These are phyloP conservation scores for Sipha maydis DNA, from an alignment of 2,888 invertebrate species.

Conservation along the genomic window DNA sequence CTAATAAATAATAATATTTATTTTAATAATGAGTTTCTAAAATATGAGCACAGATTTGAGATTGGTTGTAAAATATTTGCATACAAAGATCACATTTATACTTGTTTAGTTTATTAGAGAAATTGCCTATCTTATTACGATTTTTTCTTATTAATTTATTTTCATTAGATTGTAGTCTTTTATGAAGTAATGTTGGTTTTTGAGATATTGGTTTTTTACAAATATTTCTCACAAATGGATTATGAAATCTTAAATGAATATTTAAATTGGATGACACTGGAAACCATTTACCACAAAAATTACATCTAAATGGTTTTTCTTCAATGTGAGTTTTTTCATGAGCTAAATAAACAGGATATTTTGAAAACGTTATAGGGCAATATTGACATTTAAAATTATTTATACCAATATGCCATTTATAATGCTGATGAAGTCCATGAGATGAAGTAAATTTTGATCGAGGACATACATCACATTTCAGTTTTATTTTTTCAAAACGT, in stretches of 20 bases:
- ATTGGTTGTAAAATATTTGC: not conserved
- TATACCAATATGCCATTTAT: constrained; percentile 47
- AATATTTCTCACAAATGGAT: not conserved
- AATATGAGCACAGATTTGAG: constrained; percentile 39
- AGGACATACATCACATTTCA: constrained; percentile 45
- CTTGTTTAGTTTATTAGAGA: too few relatives aligned
- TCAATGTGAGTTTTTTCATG: constrained; percentile 40
- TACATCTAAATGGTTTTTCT: constrained; percentile 38
- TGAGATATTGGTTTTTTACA: not conserved
- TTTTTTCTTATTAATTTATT: not conserved
- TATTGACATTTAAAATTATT: constrained; percentile 42
- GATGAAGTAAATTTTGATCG: constrained; percentile 32
- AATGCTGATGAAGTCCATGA: constrained; percentile 49
- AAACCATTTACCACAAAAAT: constrained; percentile 46
- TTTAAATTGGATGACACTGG: constrained; percentile 34
- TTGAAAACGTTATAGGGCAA: constrained; percentile 42
- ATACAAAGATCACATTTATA: constrained; percentile 53
- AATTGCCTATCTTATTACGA: not conserved
- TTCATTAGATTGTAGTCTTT: not conserved
- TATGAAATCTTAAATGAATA: constrained; percentile 23
- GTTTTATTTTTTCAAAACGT: not conserved
- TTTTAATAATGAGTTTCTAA: constrained; percentile 44
- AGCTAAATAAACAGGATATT: constrained; percentile 16
- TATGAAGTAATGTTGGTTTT: not conserved
- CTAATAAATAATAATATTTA: not conserved